phyloP scores from a whole-genome alignment of 2,888 invertebrate species.

The Amphimallon solstitiale region DNA sequence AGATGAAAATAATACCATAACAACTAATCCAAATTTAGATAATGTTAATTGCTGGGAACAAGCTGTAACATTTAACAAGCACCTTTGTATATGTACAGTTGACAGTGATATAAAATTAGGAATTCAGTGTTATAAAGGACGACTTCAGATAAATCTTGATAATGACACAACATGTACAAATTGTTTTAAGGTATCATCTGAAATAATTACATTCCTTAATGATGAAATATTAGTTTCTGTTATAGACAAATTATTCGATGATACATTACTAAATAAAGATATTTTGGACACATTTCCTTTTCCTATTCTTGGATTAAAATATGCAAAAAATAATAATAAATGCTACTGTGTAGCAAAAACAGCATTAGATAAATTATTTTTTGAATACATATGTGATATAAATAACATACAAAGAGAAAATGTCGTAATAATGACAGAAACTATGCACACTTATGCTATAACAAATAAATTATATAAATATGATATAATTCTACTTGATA shows the following conservation, averaged over 20 bases:
- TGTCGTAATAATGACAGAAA: constrained; percentile 50
- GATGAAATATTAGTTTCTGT: constrained; percentile 57
- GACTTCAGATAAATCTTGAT: constrained; percentile 48
- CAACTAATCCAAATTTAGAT: constrained; percentile 68
- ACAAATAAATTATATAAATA: constrained; percentile 48
- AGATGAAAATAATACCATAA: constrained; percentile 70
- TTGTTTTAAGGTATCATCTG: constrained; percentile 53
- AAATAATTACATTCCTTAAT: constrained; percentile 56
- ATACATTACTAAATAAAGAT: constrained; percentile 52
- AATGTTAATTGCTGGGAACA: constrained; percentile 80
- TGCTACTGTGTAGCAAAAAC: constrained; percentile 61
- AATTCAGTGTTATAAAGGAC: constrained; percentile 62
- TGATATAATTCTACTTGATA: constrained; percentile 68
- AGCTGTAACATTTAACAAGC: constrained; percentile 73
- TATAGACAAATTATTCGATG: constrained; percentile 55
- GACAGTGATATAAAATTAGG: constrained; percentile 58
- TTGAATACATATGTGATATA: constrained; percentile 61
- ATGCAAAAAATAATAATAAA: constrained; percentile 65
- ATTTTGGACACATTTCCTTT: constrained; percentile 71
- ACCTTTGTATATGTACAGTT: constrained; percentile 58
- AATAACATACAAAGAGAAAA: constrained; percentile 61
- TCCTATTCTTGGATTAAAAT: constrained; percentile 70
- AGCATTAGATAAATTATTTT: constrained; percentile 61
- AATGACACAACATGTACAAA: constrained; percentile 39
- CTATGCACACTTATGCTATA: not conserved